Base-by-base conservation (phyloP, 2,888 invertebrate species). In the Synanthedon formicaeformis region DNA sequence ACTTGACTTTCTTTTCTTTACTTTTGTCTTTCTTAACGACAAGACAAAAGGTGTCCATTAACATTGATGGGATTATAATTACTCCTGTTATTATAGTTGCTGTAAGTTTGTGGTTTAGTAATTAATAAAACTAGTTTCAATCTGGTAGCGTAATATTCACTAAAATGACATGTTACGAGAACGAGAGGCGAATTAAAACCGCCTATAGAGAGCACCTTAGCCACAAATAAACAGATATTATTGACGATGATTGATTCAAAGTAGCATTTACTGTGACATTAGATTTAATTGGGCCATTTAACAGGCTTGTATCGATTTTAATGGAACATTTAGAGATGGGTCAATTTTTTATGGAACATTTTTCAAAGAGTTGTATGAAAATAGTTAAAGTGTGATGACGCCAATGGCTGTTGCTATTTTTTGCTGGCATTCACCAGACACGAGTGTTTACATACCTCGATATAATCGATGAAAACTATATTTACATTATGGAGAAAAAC, bases 391-490 rank as follows among this genome's bases (percentile, higher is more conserved):
- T 45, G 8, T 5, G 13, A 14, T 45, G 45, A 45, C 45, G 45
- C 14, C 45, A 45, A 14, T 13, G 14, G 12, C 13, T 1, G 45
- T 6, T 13, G 45, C 14, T n/a, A 13, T 45, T n/a, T 45, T 6
- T 45, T n/a, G n/a, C 14, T 14, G 45, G 45, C 45, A 34, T 34
- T 34, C 45, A 45, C 45, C 45, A 45, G 45, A 45, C n/a, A 14
- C 45, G 8, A 45, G 45, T 13, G 45, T 45, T 45, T 45, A 45
- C 45, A 45, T 45, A 8, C 45, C 45, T 45, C 14, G 45, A 14
- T 14, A 12, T 13, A 13, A 51, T 55, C 54, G 66, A 63, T 62
- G 67, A 65, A 61, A 67, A 61, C 62, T 60, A 55, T 63, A 65
- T 64, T 58, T 62, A 62, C 60, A 60, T n/a, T 12, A 45, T n/a